A percentile compares a stretch with the other conserved stretches of the same genome.
phyloP scores from a whole-genome alignment of 2,888 invertebrate genomes.

The Brachylomia viminalis region DNA sequence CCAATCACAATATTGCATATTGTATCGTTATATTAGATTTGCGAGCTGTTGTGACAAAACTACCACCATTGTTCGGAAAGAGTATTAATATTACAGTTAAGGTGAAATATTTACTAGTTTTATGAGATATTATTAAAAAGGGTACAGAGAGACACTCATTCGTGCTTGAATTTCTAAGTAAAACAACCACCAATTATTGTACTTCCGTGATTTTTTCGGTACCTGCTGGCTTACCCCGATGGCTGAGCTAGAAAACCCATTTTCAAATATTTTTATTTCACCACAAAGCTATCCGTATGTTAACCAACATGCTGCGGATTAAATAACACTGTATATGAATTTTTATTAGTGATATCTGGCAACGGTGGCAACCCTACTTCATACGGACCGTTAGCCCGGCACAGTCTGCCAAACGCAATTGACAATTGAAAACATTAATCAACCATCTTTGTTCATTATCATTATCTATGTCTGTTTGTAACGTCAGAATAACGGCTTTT shows the following conservation, averaged over 20 bases:
- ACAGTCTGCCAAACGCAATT: conserved; percentile 67
- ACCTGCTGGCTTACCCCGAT: conserved; percentile 8
- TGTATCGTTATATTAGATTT: not conserved
- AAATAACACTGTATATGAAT: conserved; percentile 7
- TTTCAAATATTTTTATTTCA: conserved; percentile 22
- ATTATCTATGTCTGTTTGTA: too few relatives aligned
- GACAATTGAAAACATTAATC: conserved; percentile 73
- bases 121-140: not conserved
- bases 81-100: not conserved
- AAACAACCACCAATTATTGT: conserved; percentile 4
- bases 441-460: conserved; percentile 51
- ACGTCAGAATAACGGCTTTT: too few relatives aligned
- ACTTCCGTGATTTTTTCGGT: not conserved
- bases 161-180: not conserved
- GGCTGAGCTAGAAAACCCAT: conserved; percentile 19
- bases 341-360: conserved; percentile 42
- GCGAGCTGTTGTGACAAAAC: too few relatives aligned
- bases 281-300: conserved; percentile 5
- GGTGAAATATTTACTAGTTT: not conserved
- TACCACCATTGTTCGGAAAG: too few relatives aligned
- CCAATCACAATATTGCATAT: not conserved
- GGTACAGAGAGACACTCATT: not conserved
- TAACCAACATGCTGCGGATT: conserved; percentile 22
- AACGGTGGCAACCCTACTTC: conserved; percentile 43
- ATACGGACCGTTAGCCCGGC: conserved; percentile 61